Evolutionary conservation across 2,888 invertebrate species (phyloP), one percentile per base, ranked within the genome.

Genomic region (Sericinus montela): DNA sequence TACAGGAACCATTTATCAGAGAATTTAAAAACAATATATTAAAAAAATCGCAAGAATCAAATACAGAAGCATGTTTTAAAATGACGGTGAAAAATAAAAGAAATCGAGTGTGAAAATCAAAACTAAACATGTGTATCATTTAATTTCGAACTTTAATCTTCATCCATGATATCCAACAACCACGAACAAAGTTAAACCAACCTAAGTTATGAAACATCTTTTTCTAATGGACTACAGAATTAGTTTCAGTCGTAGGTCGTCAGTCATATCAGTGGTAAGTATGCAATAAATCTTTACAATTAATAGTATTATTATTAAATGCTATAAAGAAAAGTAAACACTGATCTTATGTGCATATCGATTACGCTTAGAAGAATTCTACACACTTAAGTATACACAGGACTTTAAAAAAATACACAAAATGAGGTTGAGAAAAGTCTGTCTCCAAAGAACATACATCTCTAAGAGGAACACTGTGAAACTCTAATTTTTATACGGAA

Each of bases 171-270:
- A 45, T 40, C 50, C 50, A 50, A 19, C 28, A 37, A 36, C 35
- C 50, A 36, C 30, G 34, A 19, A 40, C 48, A 54, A 55, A 60
- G 51, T 53, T 60, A 58, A 59, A 63, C 58, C 55, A 62, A 72
- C 63, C 62, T 62, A 65, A 61, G 57, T 11, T 32, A 25, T 70
- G 69, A 72, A 69, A 68, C 67, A 69, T 65, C 65, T 58, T 71
- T 69, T 77, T 69, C 76, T 83, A 81, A 71, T 73, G 71, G 75
- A 80, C 79, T 80, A 64, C 62, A 69, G 61, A 65, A 74, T 72
- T 74, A 77, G 73, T 77, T 79, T 83, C 81, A 84, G 82, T 85
- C 83, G 52, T 11, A 32, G 13, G 6, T 32, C 25, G 58, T 51
- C 50, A 40, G 53, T 49, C 52, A 25, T 48, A 65, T 62, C 72